Percentiles rank a stretch among this genome's conserved stretches.
Evolutionary conservation across 2,888 invertebrate species (phyloP).

Genomic region (Iphiclides podalirius): DNA sequence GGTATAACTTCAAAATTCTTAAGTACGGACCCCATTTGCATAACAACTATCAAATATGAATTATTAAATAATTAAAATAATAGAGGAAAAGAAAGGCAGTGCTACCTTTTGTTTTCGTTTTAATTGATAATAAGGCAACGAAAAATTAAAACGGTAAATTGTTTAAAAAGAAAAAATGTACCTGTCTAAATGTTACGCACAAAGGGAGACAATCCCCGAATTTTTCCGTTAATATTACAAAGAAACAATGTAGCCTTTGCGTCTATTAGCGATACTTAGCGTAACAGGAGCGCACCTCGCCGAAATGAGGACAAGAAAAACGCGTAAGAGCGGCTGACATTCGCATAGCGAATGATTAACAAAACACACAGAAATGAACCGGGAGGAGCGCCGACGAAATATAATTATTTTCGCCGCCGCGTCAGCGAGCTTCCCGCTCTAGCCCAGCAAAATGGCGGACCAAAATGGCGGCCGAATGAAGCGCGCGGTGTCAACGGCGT

Average conservation of each 20-base stretch:
- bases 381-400: constrained; percentile 61
- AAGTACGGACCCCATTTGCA: too few species aligned
- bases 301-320: constrained; percentile 31
- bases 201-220: constrained; percentile 29
- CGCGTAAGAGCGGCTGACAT: constrained; percentile 39
- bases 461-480: constrained; percentile 26
- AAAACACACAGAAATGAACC: constrained; percentile 74
- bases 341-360: constrained; percentile 67
- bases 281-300: constrained; percentile 41
- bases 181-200: constrained; percentile 25
- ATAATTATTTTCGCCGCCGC: constrained; percentile 75
- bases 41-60: too few species aligned
- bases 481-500: constrained; percentile 52
- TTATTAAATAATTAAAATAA: too few species aligned
- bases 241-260: constrained; percentile 39
- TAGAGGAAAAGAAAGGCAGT: too few species aligned
- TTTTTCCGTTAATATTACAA: constrained; percentile 42
- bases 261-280: constrained; percentile 42
- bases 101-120: neutral
- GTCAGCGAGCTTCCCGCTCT: constrained; percentile 71
- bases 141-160: constrained; percentile 11
- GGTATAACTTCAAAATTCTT: too few species aligned
- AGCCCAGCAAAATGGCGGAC: constrained; percentile 50
- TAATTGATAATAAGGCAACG: neutral
- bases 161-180: constrained; percentile 31